Percentiles rank a stretch among this genome's conserved stretches.
These are phyloP conservation scores for Micoletzkya japonica DNA, from an alignment of 2,888 invertebrate genomes.

Conservation along the genomic window DNA sequence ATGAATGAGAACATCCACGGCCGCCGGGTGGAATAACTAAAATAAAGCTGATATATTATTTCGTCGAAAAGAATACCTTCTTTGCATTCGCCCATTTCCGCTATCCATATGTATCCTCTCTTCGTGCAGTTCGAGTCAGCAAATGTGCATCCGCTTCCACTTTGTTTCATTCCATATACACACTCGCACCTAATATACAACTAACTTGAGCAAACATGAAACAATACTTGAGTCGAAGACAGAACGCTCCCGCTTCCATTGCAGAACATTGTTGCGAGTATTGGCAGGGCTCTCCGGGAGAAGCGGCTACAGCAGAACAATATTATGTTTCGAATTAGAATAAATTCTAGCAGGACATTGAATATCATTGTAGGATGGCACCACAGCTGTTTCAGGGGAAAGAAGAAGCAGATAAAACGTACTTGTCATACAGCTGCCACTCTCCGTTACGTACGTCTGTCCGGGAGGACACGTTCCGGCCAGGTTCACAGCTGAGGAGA, in stretches of 20 bases:
- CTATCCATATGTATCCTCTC: conserved; percentile 62
- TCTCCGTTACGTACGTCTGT: conserved; percentile 62
- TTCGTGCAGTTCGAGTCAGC: conserved; percentile 59
- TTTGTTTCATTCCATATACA: conserved; percentile 61
- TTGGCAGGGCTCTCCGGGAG: conserved; percentile 62
- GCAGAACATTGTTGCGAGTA: conserved; percentile 64
- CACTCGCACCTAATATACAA: conserved; percentile 49
- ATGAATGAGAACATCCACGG: conserved; percentile 59
- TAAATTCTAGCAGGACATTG: too few relatives aligned
- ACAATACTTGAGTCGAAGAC: conserved; percentile 42
- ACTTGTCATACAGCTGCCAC: conserved; percentile 63
- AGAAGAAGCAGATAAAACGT: too few relatives aligned
- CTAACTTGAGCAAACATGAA: not conserved
- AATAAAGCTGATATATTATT: conserved; percentile 31
- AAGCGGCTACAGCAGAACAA: conserved; percentile 59
- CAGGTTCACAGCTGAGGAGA: conserved; percentile 37
- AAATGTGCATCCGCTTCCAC: conserved; percentile 60
- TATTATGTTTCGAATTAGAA: too few relatives aligned
- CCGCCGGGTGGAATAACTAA: conserved; percentile 62
- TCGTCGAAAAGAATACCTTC: conserved; percentile 42
- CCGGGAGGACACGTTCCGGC: conserved; percentile 52
- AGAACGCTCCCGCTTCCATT: conserved; percentile 61
- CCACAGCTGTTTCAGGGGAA: not conserved
- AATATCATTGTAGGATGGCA: not conserved
- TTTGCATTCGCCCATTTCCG: conserved; percentile 62